Percentiles rank a stretch among this genome's conserved stretches.
These are phyloP conservation scores for Harmothoe impar DNA, from an alignment of 2,888 invertebrate species.

Conservation along the genomic window DNA sequence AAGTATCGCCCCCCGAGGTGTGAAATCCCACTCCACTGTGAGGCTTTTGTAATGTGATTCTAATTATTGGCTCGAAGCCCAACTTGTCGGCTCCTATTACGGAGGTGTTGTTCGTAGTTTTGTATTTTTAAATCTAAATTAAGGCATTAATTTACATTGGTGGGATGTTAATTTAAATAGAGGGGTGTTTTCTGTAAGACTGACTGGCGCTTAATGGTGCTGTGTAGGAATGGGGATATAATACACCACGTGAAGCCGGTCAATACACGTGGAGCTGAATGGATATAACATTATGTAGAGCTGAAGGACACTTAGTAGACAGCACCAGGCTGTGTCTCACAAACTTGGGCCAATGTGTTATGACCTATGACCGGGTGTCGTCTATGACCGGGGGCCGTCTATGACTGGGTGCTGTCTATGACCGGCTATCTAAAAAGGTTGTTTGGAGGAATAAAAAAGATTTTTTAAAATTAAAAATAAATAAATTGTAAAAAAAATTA, in stretches of 20 bases:
- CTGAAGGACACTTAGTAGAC: too few relatives aligned
- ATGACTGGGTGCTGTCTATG: too few relatives aligned
- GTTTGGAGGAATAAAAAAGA: too few relatives aligned
- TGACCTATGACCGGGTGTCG: too few relatives aligned
- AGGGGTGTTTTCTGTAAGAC: not conserved
- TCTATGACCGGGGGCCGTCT: too few relatives aligned
- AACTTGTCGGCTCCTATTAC: not conserved
- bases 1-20: not conserved
- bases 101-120: not conserved
- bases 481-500: too few relatives aligned
- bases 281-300: too few relatives aligned
- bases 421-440: too few relatives aligned
- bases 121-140: not conserved
- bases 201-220: not conserved
- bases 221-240: not conserved
- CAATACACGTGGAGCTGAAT: too few relatives aligned
- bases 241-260: not conserved
- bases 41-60: not conserved
- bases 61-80: not conserved
- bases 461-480: too few relatives aligned
- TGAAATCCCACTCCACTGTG: not conserved
- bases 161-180: conserved; percentile 14
- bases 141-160: not conserved
- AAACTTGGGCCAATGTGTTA: too few relatives aligned
- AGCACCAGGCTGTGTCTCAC: too few relatives aligned